phyloP scores from a whole-genome alignment of 2,888 invertebrate species.

The Phyllotreta cruciferae region DNA sequence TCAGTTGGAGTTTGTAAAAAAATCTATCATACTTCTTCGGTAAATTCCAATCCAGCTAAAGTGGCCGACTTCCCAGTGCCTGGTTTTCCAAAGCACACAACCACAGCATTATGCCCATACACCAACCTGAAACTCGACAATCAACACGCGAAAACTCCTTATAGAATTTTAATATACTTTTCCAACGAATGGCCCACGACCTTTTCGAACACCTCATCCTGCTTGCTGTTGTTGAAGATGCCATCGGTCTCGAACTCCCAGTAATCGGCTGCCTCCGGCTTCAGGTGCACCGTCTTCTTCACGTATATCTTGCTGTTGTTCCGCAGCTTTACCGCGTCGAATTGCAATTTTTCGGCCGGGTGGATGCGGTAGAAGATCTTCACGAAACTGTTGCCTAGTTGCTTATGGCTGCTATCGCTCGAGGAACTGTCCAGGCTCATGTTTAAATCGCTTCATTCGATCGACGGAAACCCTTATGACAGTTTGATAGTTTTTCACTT shows the following conservation, averaged over 20 bases:
- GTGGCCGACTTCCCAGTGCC: slow-evolving; percentile 59
- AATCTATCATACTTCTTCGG: slow-evolving; percentile 38
- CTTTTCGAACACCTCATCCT: slow-evolving; percentile 54
- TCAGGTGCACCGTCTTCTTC: slow-evolving; percentile 51
- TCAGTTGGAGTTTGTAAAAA: background rate
- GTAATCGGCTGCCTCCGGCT: slow-evolving; percentile 50
- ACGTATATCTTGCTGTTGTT: slow-evolving; percentile 37
- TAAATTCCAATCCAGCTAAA: slow-evolving; percentile 49
- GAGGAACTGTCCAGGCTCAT: too few relatives aligned
- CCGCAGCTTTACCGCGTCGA: slow-evolving; percentile 53
- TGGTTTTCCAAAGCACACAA: slow-evolving; percentile 59
- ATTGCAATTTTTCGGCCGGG: slow-evolving; percentile 49
- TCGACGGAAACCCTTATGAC: too few relatives aligned
- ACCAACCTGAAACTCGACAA: slow-evolving; percentile 37
- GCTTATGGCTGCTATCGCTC: background rate
- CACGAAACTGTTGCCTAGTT: slow-evolving; percentile 35
- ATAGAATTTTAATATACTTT: slow-evolving; percentile 47
- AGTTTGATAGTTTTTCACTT: too few relatives aligned
- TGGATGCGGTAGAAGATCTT: slow-evolving; percentile 53
- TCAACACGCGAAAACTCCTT: background rate
- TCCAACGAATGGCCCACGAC: slow-evolving; percentile 53
- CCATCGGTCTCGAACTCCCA: slow-evolving; percentile 59
- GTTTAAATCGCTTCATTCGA: too few relatives aligned
- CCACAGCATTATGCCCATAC: slow-evolving; percentile 50
- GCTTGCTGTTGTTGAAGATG: slow-evolving; percentile 56